phyloP scores from a whole-genome alignment of 2,888 invertebrate genomes.

The Drosophila pseudotakahashii region DNA sequence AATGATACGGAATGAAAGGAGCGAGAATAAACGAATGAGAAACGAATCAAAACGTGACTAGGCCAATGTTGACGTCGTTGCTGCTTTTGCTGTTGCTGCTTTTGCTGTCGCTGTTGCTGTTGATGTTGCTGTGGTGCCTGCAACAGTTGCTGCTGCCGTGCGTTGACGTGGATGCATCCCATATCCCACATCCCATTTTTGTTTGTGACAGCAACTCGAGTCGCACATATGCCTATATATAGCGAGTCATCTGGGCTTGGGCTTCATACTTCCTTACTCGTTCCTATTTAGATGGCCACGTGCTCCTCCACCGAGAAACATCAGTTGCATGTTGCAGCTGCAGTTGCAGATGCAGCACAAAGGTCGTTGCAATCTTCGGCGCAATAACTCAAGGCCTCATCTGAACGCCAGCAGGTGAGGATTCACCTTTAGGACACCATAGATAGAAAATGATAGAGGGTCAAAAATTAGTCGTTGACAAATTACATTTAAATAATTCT shows the following conservation, averaged over 20 bases:
- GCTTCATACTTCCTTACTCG: neutral
- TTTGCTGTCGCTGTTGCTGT: slow-evolving; percentile 7
- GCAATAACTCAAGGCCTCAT: slow-evolving; percentile 1
- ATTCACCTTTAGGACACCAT: neutral
- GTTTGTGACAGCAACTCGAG: slow-evolving; percentile 64
- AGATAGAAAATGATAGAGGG: too few relatives aligned
- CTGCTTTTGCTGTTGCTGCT: slow-evolving; percentile 2
- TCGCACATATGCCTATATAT: slow-evolving; percentile 42
- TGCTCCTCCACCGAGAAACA: neutral
- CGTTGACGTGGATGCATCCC: slow-evolving; percentile 49
- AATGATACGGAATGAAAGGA: slow-evolving; percentile 23
- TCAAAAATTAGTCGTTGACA: too few relatives aligned
- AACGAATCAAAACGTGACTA: slow-evolving; percentile 63
- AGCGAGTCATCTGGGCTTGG: slow-evolving; percentile 7
- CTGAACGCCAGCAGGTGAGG: neutral
- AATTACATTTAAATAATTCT: too few relatives aligned
- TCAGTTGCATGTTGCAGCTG: slow-evolving; percentile 8
- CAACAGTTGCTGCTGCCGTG: slow-evolving; percentile 10
- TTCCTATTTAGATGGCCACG: neutral
- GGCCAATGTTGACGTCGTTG: slow-evolving; percentile 54
- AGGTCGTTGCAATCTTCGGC: neutral
- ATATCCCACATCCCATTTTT: slow-evolving; percentile 42
- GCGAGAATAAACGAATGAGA: slow-evolving; percentile 10
- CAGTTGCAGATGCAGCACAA: slow-evolving; percentile 5
- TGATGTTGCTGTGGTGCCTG: slow-evolving; percentile 1